Conservation (phyloP, 1,140 invertebrate genomes). For the Drosophila prosaltans region DNA sequence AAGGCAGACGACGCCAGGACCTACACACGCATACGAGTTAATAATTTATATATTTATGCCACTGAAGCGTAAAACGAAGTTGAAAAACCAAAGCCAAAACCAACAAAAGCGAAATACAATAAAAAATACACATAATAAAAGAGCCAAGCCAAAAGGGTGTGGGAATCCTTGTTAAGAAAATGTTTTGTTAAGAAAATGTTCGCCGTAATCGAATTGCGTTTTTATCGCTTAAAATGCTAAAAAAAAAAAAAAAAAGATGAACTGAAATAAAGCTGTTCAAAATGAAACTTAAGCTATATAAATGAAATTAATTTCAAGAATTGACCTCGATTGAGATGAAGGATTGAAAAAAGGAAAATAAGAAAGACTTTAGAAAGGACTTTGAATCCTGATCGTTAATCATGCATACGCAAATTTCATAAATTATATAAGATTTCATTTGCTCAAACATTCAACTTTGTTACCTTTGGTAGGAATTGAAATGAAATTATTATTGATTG, state of each 20-base stretch:
- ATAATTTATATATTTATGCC: conserved; percentile 81
- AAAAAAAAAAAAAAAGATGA: not conserved
- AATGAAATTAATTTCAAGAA: conserved; percentile 5
- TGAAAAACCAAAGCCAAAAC: conserved; percentile 78
- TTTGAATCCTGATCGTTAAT: not conserved
- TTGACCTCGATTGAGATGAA: conserved; percentile 2
- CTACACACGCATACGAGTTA: conserved; percentile 62
- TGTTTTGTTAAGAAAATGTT: conserved; percentile 13
- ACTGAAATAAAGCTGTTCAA: not conserved
- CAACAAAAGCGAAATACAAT: conserved; percentile 77
- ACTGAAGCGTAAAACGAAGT: conserved; percentile 80
- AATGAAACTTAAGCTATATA: conserved; percentile 10
- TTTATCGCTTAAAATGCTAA: conserved; percentile 3
- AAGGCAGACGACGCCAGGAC: conserved; percentile 38
- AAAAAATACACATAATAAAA: conserved; percentile 81
- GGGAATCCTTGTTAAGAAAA: conserved; percentile 3
- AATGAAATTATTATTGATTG: too few relatives aligned
- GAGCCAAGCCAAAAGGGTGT: conserved; percentile 33
- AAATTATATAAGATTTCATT: not conserved
- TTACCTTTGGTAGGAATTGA: too few relatives aligned
- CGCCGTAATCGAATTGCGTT: conserved; percentile 4
- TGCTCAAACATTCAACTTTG: too few relatives aligned
- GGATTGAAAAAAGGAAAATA: not conserved
- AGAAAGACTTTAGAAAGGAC: not conserved
- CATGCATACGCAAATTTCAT: not conserved